Evolutionary conservation across 2,797 vertebrate genomes (phyloP).

Genomic region (Alosa sapidissima): DNA sequence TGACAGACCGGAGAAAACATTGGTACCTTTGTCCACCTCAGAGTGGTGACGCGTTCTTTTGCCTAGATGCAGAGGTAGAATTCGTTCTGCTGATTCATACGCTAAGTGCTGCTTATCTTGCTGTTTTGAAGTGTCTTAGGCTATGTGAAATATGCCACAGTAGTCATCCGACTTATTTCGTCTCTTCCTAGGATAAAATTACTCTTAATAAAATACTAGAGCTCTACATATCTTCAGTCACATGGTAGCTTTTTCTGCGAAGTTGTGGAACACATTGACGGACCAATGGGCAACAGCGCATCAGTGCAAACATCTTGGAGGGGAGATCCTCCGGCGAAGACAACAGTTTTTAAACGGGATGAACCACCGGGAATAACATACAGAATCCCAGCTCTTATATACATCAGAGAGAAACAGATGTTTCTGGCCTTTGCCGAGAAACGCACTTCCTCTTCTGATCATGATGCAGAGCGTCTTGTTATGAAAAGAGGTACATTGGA

Average conservation of each 20-base stretch:
- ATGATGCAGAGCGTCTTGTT: slow-evolving; percentile 81
- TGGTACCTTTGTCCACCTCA: neutral
- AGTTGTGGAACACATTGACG: neutral
- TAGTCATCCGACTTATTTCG: neutral
- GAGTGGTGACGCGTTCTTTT: neutral
- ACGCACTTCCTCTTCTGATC: slow-evolving; percentile 73
- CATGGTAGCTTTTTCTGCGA: neutral
- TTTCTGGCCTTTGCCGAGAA: slow-evolving; percentile 92
- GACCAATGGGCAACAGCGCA: neutral
- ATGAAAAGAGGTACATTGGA: slow-evolving; percentile 77
- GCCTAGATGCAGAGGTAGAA: neutral
- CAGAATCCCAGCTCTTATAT: slow-evolving; percentile 87
- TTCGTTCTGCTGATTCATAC: too few species aligned
- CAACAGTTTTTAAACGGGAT: slow-evolving; percentile 78
- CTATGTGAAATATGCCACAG: neutral
- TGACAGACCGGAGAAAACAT: neutral
- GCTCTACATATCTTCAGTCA: neutral
- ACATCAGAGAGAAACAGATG: slow-evolving; percentile 68
- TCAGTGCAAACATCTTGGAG: neutral
- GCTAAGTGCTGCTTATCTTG: neutral
- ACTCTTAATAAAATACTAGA: neutral
- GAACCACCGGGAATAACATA: slow-evolving; percentile 73
- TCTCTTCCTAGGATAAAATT: neutral
- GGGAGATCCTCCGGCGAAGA: slow-evolving; percentile 56
- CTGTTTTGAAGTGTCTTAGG: neutral